Conservation (phyloP, 1,140 invertebrate species). For the Mactra quadrangularis region DNA sequence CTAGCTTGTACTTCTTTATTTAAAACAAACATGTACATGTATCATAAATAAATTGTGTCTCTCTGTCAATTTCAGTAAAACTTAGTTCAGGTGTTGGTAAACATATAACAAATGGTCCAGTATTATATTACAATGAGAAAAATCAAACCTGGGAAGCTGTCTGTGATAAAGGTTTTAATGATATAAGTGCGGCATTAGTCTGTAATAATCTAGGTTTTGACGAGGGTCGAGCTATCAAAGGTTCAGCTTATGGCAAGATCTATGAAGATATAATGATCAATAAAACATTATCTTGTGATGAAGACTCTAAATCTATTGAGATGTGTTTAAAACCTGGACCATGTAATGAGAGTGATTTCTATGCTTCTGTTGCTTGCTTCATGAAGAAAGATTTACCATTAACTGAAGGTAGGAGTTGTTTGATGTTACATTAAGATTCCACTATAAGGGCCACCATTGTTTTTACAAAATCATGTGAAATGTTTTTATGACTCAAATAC, state of each 20-base stretch:
- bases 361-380: constrained; percentile 58
- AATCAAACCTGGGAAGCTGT: constrained; percentile 50
- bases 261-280: constrained; percentile 56
- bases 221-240: constrained; percentile 25
- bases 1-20: too few relatives aligned
- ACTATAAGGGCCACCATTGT: too few relatives aligned
- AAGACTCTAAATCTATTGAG: constrained; percentile 25
- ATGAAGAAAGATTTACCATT: constrained; percentile 31
- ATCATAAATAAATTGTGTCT: too few relatives aligned
- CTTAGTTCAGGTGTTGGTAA: constrained; percentile 66
- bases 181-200: constrained; percentile 47
- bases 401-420: constrained; percentile 44
- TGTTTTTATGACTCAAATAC: too few relatives aligned
- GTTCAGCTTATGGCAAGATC: constrained; percentile 56
- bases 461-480: too few relatives aligned
- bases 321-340: constrained; percentile 10
- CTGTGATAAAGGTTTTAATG: constrained; percentile 54
- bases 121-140: constrained; percentile 34
- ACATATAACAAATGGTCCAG: constrained; percentile 50
- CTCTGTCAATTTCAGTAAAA: constrained; percentile 64
- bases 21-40: too few relatives aligned
- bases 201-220: constrained; percentile 53
- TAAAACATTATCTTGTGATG: constrained; percentile 46
- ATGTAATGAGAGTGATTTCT: constrained; percentile 38
- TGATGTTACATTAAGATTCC: too few relatives aligned